Conservation (phyloP, 2,888 invertebrate genomes). For the Clitarchus hookeri region DNA sequence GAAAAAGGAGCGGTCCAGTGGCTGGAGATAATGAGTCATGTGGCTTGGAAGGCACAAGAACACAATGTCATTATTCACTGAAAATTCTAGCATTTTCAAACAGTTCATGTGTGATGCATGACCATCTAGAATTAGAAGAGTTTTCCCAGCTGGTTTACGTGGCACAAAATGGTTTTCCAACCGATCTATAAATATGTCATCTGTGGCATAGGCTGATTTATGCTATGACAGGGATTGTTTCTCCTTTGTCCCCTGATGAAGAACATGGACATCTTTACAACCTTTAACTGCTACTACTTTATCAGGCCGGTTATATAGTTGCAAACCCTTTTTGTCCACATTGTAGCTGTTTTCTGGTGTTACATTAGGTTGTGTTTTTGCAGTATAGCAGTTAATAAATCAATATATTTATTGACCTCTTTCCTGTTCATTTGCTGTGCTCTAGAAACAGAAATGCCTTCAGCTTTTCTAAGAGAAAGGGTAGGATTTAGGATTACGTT, state of each 20-base stretch:
- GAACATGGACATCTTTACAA: slow-evolving; percentile 38
- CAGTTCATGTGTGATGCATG: slow-evolving; percentile 22
- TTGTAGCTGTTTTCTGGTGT: slow-evolving; percentile 44
- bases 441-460: too few species aligned
- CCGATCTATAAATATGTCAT: slow-evolving; percentile 46
- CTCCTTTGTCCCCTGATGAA: slow-evolving; percentile 47
- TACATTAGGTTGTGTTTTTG: slow-evolving; percentile 38
- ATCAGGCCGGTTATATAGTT: slow-evolving; percentile 41
- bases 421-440: slow-evolving; percentile 5
- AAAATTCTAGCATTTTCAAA: neutral
- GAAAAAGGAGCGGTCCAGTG: neutral
- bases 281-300: slow-evolving; percentile 22
- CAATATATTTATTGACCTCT: neutral
- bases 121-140: slow-evolving; percentile 14
- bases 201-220: slow-evolving; percentile 18
- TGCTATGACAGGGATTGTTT: slow-evolving; percentile 49
- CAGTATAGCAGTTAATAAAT: neutral
- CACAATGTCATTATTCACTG: neutral
- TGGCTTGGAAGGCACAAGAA: slow-evolving; percentile 24
- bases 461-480: slow-evolving; percentile 22
- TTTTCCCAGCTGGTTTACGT: slow-evolving; percentile 46
- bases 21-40: slow-evolving; percentile 26
- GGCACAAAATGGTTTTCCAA: slow-evolving; percentile 48
- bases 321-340: slow-evolving; percentile 44
- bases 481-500: slow-evolving; percentile 5